Conservation (phyloP, 2,797 vertebrate species). For the Coracias cyanogaster region DNA sequence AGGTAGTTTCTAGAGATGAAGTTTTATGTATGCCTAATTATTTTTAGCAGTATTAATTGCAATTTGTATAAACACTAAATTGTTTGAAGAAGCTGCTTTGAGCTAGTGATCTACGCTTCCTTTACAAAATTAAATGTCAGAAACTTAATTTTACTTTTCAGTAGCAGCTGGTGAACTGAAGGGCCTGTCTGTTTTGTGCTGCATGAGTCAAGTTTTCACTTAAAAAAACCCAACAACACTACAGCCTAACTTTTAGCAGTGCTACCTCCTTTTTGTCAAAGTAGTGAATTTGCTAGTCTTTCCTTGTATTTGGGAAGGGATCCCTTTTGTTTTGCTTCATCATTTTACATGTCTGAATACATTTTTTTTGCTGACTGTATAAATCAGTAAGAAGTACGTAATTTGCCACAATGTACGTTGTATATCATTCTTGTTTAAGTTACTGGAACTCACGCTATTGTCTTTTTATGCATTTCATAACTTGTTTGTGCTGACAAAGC, state of each 20-base stretch:
- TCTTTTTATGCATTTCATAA: conserved; percentile 47
- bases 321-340: conserved; percentile 15
- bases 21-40: conserved; percentile 23
- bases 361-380: not conserved
- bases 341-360: conserved; percentile 24
- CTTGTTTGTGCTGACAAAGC: conserved; percentile 50
- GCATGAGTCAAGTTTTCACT: conserved; percentile 28
- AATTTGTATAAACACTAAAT: conserved; percentile 46
- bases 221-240: not conserved
- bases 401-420: not conserved
- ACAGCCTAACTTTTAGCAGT: conserved; percentile 49
- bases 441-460: not conserved
- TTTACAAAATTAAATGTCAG: not conserved
- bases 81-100: conserved; percentile 53
- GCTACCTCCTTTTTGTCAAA: conserved; percentile 74
- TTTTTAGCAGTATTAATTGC: conserved; percentile 66
- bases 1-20: conserved; percentile 59
- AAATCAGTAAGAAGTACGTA: not conserved
- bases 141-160: conserved; percentile 30
- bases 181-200: conserved; percentile 35
- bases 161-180: conserved; percentile 24
- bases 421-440: not conserved
- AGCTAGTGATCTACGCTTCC: conserved; percentile 25
- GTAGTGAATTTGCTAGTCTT: conserved; percentile 51
- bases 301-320: conserved; percentile 12